phyloP scores from a whole-genome alignment of 2,888 invertebrate genomes.

The Heliconius ethilla region DNA sequence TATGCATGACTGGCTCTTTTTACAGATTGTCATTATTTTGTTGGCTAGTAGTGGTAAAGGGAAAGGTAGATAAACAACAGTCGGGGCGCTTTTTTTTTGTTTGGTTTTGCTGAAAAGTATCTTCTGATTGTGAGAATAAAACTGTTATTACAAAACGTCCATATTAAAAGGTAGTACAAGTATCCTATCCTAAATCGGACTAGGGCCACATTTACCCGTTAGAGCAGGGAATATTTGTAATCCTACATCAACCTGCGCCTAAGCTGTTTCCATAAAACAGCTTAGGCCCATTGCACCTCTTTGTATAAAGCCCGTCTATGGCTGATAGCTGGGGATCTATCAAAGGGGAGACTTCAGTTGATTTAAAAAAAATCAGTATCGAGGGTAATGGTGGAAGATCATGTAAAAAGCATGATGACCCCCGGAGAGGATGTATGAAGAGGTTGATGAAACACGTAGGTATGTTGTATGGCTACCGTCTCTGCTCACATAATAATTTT shows the following conservation, averaged over 20 bases:
- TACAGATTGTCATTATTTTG: slow-evolving; percentile 17
- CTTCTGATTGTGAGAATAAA: no score
- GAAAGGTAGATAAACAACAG: background rate
- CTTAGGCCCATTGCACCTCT: no score
- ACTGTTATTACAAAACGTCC: background rate
- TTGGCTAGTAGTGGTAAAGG: background rate
- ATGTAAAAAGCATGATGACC: no score
- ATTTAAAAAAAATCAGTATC: no score
- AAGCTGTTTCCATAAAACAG: background rate
- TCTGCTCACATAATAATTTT: no score
- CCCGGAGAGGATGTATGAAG: background rate
- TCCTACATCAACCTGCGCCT: background rate
- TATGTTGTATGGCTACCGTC: no score
- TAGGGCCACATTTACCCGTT: background rate
- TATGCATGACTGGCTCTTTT: slow-evolving; percentile 11
- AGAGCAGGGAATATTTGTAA: no score
- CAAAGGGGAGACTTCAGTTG: no score
- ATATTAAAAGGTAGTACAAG: background rate
- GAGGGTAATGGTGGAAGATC: no score
- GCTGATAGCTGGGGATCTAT: no score
- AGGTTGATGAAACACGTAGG: no score
- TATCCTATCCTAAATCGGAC: background rate
- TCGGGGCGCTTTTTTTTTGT: background rate
- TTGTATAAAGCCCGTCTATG: no score
- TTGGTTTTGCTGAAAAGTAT: background rate